Evolutionary conservation across 2,888 invertebrate genomes (phyloP), one percentile per base, ranked within the genome.

Genomic region (Lochmaea capreae): DNA sequence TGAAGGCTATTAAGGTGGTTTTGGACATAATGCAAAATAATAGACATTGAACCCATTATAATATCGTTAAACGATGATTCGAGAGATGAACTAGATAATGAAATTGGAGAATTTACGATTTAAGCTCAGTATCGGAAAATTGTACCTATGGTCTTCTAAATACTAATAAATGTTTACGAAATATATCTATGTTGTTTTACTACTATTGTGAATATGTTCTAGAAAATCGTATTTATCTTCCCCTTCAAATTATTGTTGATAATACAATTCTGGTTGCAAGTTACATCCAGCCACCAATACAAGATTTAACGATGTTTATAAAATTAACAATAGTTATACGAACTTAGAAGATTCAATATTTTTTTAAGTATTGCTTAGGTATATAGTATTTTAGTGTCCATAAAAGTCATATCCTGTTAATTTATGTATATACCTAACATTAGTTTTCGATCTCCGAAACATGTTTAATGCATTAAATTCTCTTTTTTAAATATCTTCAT

Each of bases 371-470:
- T 43, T 43, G 16, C 63, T 43, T 16, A 10, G 62, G 14, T 39
- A 62, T 16, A 62, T 8, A 16, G 11, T 16, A 10, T 63, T 63
- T 63, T 63, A 63, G 43, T 63, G 43, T 18, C 42, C 16, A 43
- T 63, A 63, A 63, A 63, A 63, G 63, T 63, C 63, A 63, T 43
- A 14, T 43, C 43, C 16, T 6, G n/a, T 6, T 43, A 63, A 63
- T 63, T 63, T 63, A 63, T 63, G 22, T 18, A 26, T 58, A 58
- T 58, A 58, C 3, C 5, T 58, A 12, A 26, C 14, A 49, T 22
- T 12, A 58, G 58, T 12, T 26, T 39, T 26, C n/a, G 14, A 61
- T 39, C 61, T 61, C 39, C n/a, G 61, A n/a, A n/a, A 33, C 61
- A 61, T 39, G n/a, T 61, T 61, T n/a, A 33, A 14, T n/a, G 39